Evolutionary conservation across 1,140 invertebrate genomes (phyloP), one percentile per base, ranked within the genome.

Genomic region (Asobara japonica): DNA sequence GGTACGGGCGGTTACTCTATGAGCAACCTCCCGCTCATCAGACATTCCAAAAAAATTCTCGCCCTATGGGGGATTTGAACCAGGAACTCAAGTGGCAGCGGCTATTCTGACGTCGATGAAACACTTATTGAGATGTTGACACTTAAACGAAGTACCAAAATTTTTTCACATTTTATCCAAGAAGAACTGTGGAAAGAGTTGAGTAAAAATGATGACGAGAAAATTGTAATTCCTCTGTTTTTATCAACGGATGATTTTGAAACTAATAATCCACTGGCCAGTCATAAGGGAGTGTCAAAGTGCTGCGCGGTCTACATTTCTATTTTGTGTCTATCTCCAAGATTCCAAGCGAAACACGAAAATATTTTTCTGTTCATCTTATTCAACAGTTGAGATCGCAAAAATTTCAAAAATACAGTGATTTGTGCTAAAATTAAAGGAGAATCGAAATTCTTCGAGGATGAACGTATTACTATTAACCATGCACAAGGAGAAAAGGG

Each of bases 361-460:
- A 76, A 79, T 67, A 82, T 83, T 62, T 84, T 79, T 78, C 60
- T 80, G 25, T 33, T 69, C 56, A 30, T 64, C 60, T 51, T 83
- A 31, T 77, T 81, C 36, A 76, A 82, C 70, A 66, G 77, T 18
- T 33, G 73, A 45, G 80, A 84, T 74, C 31, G 75, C 20, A 78
- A 69, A 33, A 7, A 45, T 56, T 77, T 72, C 72, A 71, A 74
- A 62, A 78, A 79, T 72, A 29, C 71, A 65, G 60, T 67, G 22
- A 73, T 79, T 69, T 79, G 80, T 72, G 31, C 48, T 29, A 66
- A 65, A 73, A 30, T 80, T 16, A 77, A 78, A 51, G 60, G 76
- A 64, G 78, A 82, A 69, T 38, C 83, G 3, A 56, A 72, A 29
- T 69, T 64, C 71, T 74, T 86, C 71, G 65, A 75, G 71, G 29